Evolutionary conservation across 2,888 invertebrate species (phyloP).

Genomic region (Amphipoea lucens): DNA sequence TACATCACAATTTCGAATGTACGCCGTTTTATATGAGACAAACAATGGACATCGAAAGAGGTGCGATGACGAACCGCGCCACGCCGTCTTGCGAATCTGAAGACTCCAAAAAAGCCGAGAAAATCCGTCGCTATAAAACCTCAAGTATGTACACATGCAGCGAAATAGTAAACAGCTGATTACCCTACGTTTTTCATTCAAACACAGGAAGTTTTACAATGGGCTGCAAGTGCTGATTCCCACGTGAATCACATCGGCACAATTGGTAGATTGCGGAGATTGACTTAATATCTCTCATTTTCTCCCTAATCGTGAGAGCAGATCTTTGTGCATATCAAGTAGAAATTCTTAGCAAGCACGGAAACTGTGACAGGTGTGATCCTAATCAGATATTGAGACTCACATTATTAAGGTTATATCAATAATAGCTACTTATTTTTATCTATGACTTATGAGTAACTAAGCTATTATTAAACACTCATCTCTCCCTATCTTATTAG

Average conservation of each 20-base stretch:
- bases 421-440: background rate
- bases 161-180: slow-evolving; percentile 19
- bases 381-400: slow-evolving; percentile 8
- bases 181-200: slow-evolving; percentile 1
- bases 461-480: no score
- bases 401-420: background rate
- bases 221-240: slow-evolving; percentile 22
- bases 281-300: slow-evolving; percentile 22
- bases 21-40: background rate
- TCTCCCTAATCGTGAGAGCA: slow-evolving; percentile 41
- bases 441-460: no score
- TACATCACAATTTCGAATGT: background rate
- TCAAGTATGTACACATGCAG: background rate
- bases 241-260: slow-evolving; percentile 36
- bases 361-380: background rate
- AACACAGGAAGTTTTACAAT: slow-evolving; percentile 27
- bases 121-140: background rate
- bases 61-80: no score
- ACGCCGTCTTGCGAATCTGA: background rate
- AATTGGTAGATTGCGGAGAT: slow-evolving; percentile 14
- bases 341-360: slow-evolving; percentile 2
- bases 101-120: background rate
- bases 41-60: background rate
- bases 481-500: no score
- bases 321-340: slow-evolving; percentile 28